Evolutionary conservation across 2,797 vertebrate genomes (phyloP).

Genomic region (Caiman crocodilus): DNA sequence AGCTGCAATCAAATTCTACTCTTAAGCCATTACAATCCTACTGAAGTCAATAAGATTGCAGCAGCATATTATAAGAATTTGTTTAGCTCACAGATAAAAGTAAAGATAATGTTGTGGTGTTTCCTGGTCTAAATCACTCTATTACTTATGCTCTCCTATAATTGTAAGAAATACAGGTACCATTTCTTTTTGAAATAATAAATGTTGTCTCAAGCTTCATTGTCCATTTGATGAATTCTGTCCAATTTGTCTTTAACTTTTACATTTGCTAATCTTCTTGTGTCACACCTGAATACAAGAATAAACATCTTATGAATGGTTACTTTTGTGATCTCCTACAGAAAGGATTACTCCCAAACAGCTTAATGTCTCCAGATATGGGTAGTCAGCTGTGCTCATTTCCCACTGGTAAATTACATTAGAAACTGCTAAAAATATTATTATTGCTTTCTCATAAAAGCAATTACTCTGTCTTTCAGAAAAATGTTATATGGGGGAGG

Average conservation of each 20-base stretch:
- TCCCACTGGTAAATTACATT: not conserved
- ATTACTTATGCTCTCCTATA: not conserved
- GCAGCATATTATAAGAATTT: not conserved
- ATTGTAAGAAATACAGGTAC: not conserved
- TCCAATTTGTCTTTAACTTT: not conserved
- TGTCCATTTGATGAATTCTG: not conserved
- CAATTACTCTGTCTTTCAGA: fast-evolving
- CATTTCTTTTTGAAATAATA: not conserved
- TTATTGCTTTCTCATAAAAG: not conserved
- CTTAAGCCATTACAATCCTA: not conserved
- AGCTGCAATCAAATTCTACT: not conserved
- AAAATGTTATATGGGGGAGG: not conserved
- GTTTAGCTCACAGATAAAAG: not conserved
- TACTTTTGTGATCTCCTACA: not conserved
- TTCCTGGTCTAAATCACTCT: not conserved
- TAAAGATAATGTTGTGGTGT: not conserved
- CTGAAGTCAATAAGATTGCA: not conserved
- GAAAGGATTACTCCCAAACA: not conserved
- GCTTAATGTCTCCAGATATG: not conserved
- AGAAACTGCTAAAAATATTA: not conserved
- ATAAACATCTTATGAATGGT: not conserved
- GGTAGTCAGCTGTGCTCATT: not conserved
- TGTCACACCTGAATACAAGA: not conserved
- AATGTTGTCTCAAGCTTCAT: not conserved
- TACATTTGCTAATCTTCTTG: not conserved